Evolutionary conservation across 1,140 invertebrate genomes (phyloP), one percentile per base, ranked within the genome.

Genomic region (Nilaparvata lugens): DNA sequence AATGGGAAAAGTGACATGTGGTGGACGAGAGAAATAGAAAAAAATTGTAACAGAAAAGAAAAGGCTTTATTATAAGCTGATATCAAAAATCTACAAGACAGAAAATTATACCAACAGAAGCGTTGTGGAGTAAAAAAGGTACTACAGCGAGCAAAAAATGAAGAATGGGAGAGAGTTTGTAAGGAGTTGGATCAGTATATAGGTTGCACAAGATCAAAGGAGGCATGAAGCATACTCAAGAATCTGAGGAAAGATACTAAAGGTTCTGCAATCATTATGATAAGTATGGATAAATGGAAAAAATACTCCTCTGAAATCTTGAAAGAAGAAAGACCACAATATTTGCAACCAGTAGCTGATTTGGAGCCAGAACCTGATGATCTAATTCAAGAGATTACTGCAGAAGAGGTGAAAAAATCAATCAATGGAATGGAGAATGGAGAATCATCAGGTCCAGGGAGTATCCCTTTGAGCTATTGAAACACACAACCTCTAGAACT

Each of bases 31-130:
- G n/a, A n/a, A n/a, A n/a, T n/a, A n/a, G n/a, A n/a, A n/a, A n/a
- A n/a, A n/a, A n/a, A n/a, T n/a, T n/a, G n/a, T n/a, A n/a, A n/a
- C n/a, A n/a, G n/a, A n/a, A n/a, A n/a, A n/a, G n/a, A n/a, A n/a
- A n/a, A n/a, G n/a, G n/a, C n/a, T n/a, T n/a, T n/a, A n/a, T n/a
- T n/a, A n/a, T n/a, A n/a, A n/a, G n/a, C n/a, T n/a, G n/a, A n/a
- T n/a, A n/a, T n/a, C n/a, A n/a, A n/a, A n/a, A n/a, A n/a, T n/a
- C n/a, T 63, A 59, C 51, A 61, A 61, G 58, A 48, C 51, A 54
- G n/a, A 62, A 65, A 56, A 59, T 63, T 14, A 59, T 53, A 48
- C 63, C 18, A 51, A 63, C 38, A 56, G 45, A 19, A 62, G 21
- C 21, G 28, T 57, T 31, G 59, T 61, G 16, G 9, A 40, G 38